phyloP scores from a whole-genome alignment of 2,888 invertebrate species.

The Cheilosia variabilis region DNA sequence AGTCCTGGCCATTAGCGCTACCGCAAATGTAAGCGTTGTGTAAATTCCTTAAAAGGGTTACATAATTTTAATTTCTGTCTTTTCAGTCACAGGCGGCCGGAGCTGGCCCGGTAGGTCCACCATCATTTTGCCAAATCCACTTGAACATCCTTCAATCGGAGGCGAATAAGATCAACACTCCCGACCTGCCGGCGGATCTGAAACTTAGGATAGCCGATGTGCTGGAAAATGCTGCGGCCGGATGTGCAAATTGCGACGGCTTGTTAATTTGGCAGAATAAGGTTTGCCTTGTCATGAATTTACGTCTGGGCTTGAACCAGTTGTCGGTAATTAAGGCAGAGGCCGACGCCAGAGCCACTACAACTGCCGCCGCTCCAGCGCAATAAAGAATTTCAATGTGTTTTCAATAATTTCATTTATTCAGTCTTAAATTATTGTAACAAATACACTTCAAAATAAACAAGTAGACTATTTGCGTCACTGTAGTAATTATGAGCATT shows the following conservation, averaged over 20 bases:
- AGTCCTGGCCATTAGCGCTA: conserved; percentile 20
- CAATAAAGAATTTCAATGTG: not conserved
- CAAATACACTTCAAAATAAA: conserved; percentile 47
- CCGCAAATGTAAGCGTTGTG: conserved; percentile 27
- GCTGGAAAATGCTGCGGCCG: not conserved
- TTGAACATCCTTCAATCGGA: conserved; percentile 39
- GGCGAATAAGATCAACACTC: conserved; percentile 48
- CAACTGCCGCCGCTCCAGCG: conserved; percentile 5
- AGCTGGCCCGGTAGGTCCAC: conserved; percentile 21
- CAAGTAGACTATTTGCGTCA: conserved; percentile 27
- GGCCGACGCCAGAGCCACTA: conserved; percentile 47
- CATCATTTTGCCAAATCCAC: conserved; percentile 51
- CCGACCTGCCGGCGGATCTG: conserved; percentile 51
- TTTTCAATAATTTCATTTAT: conserved; percentile 16
- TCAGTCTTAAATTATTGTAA: conserved; percentile 46
- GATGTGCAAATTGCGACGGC: conserved; percentile 46
- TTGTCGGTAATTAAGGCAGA: conserved; percentile 48
- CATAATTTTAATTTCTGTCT: not conserved
- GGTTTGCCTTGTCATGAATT: conserved; percentile 43
- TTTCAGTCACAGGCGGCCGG: conserved; percentile 34
- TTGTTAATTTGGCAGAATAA: conserved; percentile 55
- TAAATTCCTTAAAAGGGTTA: not conserved
- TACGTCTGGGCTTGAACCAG: conserved; percentile 30
- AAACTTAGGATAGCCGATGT: conserved; percentile 25
- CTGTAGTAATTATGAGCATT: not conserved